A percentile compares a stretch with the other conserved stretches of the same genome.
Conservation (phyloP, 2,113 vertebrate genomes). For the Sylvietta virens region DNA sequence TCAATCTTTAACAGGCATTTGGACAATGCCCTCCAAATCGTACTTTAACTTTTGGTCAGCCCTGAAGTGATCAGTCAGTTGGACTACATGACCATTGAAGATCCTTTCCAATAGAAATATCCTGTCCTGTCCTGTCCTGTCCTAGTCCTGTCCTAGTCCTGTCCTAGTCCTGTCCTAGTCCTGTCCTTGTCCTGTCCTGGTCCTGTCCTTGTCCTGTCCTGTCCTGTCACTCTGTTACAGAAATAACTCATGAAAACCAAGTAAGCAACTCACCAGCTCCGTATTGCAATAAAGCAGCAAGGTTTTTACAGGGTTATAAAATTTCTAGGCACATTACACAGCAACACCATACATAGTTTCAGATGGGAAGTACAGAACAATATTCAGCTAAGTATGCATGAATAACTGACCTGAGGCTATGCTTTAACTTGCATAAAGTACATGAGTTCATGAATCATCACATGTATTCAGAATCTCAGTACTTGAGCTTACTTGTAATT, state of each 20-base stretch:
- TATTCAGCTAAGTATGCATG: not conserved
- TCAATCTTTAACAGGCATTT: not conserved
- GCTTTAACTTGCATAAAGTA: not conserved
- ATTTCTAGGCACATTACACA: not conserved
- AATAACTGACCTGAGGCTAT: not conserved
- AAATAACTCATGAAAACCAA: not conserved
- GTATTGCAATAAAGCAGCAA: not conserved
- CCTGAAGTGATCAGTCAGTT: not conserved
- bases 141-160: not conserved
- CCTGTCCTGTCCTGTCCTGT: too few relatives aligned
- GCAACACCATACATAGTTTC: not conserved
- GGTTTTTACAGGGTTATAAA: not conserved
- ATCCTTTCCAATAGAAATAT: not conserved
- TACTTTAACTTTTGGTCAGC: not conserved
- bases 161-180: not conserved
- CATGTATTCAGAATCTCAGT: not conserved
- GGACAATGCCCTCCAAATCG: not conserved
- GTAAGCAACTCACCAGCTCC: not conserved
- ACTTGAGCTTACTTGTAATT: not conserved
- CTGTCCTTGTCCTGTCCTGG: not conserved
- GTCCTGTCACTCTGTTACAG: not conserved
- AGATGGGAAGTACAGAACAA: not conserved
- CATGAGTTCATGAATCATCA: not conserved
- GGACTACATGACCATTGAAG: not conserved
- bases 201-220: not conserved